Base-by-base conservation (phyloP, 1,140 invertebrate species). In the Marisa cornuarietis region DNA sequence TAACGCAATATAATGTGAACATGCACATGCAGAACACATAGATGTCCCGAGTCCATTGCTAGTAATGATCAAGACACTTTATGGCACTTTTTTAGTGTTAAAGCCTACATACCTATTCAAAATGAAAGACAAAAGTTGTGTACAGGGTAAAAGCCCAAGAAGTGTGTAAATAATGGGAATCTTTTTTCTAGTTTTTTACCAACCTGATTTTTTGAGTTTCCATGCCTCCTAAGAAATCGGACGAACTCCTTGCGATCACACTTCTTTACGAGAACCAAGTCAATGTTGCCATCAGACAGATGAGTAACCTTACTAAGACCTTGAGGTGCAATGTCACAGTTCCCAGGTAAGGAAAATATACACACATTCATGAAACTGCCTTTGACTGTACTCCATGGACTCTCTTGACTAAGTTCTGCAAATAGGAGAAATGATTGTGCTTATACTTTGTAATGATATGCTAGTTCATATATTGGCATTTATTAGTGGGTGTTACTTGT, bases 121-220 rank as follows among this genome's bases (percentile, higher is more conserved):
- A 74, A 74, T 20, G 20, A 74, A 74, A 42, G 20, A 49, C 26
- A 42, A 49, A 54, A 61, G 61, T 63, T 14, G n/a, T 22, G 13
- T 49, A 71, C 58, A 52, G 16, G 1, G 52, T 49, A 49, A 49
- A 58, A 18, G 20, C 6, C 18, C 18, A 42, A 22, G 51, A 24
- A n/a, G n/a, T n/a, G 1, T 42, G 26, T 4, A 22, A 58, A 74
- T 6, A 20, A 20, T 74, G 4, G 3, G 6, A 58, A 51, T 42
- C 2, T 42, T 42, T 58, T 58, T 58, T 68, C 31, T 22, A 26
- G 5, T 71, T 49, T 13, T 71, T 52, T 42, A 71, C 79, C 42
- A 80, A 91, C 89, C 85, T 89, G 90, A 81, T 90, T 87, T 87
- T 91, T 91, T 14, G 82, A 71, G 77, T 87, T 90, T n/a, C 85